Evolutionary conservation across 2,797 vertebrate genomes (phyloP), one percentile per base, ranked within the genome.

Genomic region (Myripristis murdjan): DNA sequence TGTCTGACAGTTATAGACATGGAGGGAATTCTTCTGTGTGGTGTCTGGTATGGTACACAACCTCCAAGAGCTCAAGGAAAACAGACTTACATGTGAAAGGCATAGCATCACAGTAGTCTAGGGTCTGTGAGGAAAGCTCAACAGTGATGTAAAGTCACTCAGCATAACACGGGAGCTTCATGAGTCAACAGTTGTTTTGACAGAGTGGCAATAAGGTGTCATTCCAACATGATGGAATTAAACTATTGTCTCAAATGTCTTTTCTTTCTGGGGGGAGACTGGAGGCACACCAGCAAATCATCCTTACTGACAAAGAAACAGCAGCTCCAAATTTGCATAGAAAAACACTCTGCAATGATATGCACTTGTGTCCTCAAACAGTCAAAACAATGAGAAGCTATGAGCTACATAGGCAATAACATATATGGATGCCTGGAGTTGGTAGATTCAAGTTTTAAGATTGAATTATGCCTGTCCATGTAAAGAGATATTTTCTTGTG

Each of bases 401-500:
- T 41, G 18, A n/a, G 53, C 12, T n/a, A 20, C 18, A 12, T 2
- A 26, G 28, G 10, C 15, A n/a, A 51, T 22, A 28, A 44, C 26
- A 12, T 20, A 28, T 31, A 43, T 20, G 11, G 16, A 39, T 1
- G 33, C 20, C 35, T 28, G 9, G 35, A 26, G 16, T 59, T 47
- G 44, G 14, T 11, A 44, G 55, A 67, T 35, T 44, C 31, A 53
- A 70, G 53, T 18, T 37, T 49, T 9, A 31, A 73, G 55, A 69
- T 59, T 65, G 52, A 9, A 60, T 54, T 62, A 57, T 46, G 56
- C n/a, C 18, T 84, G 33, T 64, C 2, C 23, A 20, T 79, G 70
- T 37, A 59, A 74, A 41, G 49, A 53, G 64, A 70, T 81, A 64
- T 82, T 81, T 47, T 55, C 54, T 70, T 79, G 59, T 2, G 31